These are phyloP conservation scores for Paratilapia polleni DNA, from an alignment of 2,113 vertebrate species.

Conservation along the genomic window DNA sequence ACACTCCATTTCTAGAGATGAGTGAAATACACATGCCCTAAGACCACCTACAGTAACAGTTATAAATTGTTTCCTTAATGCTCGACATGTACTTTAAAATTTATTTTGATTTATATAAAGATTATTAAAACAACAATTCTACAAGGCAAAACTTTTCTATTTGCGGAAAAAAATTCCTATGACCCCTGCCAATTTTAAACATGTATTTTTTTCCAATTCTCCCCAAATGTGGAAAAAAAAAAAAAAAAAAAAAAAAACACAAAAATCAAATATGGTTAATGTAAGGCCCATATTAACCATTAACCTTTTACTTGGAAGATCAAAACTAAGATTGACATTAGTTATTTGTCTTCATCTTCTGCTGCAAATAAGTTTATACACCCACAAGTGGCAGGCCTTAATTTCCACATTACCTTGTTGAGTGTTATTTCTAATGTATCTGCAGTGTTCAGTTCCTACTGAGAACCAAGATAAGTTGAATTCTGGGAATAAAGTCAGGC, in stretches of 20 bases:
- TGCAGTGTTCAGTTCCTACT: conserved; percentile 4
- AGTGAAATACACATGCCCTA: background rate
- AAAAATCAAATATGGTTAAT: background rate
- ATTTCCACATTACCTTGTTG: no score
- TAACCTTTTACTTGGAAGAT: background rate
- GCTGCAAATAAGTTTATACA: background rate
- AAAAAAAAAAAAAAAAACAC: background rate
- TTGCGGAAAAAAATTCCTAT: background rate
- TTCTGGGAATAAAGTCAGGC: background rate
- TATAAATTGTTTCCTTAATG: background rate
- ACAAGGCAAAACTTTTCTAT: background rate
- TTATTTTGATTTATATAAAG: background rate
- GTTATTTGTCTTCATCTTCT: background rate
- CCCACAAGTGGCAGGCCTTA: background rate
- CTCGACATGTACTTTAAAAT: background rate
- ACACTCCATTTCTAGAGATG: background rate
- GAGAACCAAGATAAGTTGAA: background rate
- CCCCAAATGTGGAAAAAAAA: background rate
- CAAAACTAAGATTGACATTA: background rate
- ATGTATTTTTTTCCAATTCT: background rate
- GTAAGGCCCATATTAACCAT: background rate
- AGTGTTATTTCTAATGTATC: background rate
- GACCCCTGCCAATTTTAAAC: background rate
- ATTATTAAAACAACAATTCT: background rate
- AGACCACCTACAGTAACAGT: background rate